These are phyloP conservation scores for Elephas maximus DNA, from an alignment of 2,113 vertebrate genomes.

Conservation along the genomic window DNA sequence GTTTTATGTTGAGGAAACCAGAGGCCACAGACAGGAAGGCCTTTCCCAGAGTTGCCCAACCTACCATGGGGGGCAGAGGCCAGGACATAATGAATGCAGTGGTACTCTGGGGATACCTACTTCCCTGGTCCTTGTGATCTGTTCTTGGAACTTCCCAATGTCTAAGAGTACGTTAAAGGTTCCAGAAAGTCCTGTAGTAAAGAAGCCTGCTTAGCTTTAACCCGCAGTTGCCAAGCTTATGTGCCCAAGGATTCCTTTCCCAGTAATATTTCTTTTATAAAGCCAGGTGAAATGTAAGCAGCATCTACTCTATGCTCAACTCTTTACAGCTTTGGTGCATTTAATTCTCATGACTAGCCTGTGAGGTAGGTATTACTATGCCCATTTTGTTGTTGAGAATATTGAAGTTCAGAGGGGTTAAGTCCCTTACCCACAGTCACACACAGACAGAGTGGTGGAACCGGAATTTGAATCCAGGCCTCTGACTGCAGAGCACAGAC, in stretches of 20 bases:
- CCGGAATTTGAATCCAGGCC: not conserved
- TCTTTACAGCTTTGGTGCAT: not conserved
- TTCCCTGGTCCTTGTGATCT: not conserved
- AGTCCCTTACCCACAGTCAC: not conserved
- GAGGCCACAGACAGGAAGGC: not conserved
- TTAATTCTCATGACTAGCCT: constrained; percentile 26
- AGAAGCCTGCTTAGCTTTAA: not conserved
- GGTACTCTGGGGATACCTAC: not conserved
- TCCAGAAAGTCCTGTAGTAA: constrained; percentile 13
- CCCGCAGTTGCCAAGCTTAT: not conserved
- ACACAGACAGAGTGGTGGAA: not conserved
- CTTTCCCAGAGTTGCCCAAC: not conserved
- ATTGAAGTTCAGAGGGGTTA: not conserved
- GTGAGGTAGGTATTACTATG: not conserved
- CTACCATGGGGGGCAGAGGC: not conserved
- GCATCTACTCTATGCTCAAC: not conserved
- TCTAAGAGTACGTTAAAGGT: not conserved
- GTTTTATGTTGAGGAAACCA: not conserved
- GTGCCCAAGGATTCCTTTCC: not conserved
- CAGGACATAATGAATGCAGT: not conserved
- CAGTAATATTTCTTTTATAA: not conserved
- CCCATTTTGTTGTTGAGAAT: not conserved
- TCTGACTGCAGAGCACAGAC: not conserved
- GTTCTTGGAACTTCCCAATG: not conserved
- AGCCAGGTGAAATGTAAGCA: not conserved